Evolutionary conservation across 2,888 invertebrate genomes (phyloP).

Genomic region (Reticulitermes lucifugus): DNA sequence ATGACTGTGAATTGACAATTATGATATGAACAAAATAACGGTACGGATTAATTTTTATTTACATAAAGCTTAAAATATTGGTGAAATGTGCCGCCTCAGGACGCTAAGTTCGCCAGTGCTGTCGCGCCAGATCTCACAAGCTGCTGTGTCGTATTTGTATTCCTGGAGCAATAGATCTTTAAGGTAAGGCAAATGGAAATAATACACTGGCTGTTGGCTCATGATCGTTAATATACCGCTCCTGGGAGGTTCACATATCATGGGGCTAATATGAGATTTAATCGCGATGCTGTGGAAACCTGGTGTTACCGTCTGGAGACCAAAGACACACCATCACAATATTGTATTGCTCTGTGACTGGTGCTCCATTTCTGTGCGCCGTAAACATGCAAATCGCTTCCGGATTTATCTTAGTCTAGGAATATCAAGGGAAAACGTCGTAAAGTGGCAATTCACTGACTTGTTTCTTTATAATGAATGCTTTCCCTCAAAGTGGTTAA

Average conservation of each 20-base stretch:
- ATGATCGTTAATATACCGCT: constrained; percentile 6
- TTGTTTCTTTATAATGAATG: background rate
- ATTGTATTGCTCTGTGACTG: background rate
- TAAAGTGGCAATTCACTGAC: background rate
- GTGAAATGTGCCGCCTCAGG: no score
- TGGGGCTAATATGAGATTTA: constrained; percentile 19
- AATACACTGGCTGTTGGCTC: background rate
- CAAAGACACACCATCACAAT: background rate
- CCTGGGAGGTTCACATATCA: constrained; percentile 23
- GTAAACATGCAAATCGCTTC: background rate
- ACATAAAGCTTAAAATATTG: no score
- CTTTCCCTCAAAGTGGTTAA: background rate
- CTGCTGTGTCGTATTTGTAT: background rate
- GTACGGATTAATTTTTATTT: no score
- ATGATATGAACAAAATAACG: no score
- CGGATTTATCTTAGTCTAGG: background rate
- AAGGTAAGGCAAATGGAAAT: background rate
- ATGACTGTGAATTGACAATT: no score
- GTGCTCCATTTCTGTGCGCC: background rate
- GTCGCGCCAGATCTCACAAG: no score
- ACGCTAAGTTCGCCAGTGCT: no score
- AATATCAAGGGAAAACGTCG: background rate
- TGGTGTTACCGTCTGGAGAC: background rate
- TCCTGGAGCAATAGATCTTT: background rate
- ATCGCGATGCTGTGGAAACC: background rate